Evolutionary conservation across 2,888 invertebrate species (phyloP), one percentile per base, ranked within the genome.

Genomic region (Anthoptus insignis): DNA sequence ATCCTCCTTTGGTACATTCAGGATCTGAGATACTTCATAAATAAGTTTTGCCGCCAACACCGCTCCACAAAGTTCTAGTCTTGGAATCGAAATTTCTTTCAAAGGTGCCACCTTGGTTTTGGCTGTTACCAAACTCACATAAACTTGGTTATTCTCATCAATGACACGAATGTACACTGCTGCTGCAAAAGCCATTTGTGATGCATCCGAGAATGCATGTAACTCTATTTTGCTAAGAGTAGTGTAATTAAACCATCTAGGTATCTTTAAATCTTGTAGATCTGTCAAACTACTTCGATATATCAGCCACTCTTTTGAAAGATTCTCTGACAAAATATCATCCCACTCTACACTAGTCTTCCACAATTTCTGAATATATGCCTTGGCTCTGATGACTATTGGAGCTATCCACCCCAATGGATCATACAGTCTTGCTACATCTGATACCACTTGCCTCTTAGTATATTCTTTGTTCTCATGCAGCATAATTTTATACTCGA

Each of bases 401-500:
- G 70, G 64, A 1, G 76, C 73, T 6, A 76, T 69, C 75, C 76
- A 77, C 4, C 76, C 76, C 9, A 79, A 49, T 0, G 76, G 76
- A 52, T 78, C 76, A 19, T 73, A 77, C 4, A 78, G 24, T 47
- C 66, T 68, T 0, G 76, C 72, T 9, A 78, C 68, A 22, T 74
- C 72, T 2, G 75, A 73, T 13, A 76, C 16, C 0, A 76, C 66
- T 14, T 65, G 37, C 16, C 76, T 63, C 42, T 78, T 78, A 6
- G 75, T 76, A 4, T 74, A 45, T 27, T 6, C 27, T 6, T 27
- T 8, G 8, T 27, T 27, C 8, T 27, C 27, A 27, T 27, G 27
- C 27, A 27, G 8, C 2, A 68, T 45, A 0, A 71, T 1, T 1
- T 58, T 58, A 29, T 73, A 76, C 29, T 71, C 66, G 64, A 75